Evolutionary conservation across 1,140 invertebrate species (phyloP), one percentile per base, ranked within the genome.

Genomic region (Aphelinus atriplicis): DNA sequence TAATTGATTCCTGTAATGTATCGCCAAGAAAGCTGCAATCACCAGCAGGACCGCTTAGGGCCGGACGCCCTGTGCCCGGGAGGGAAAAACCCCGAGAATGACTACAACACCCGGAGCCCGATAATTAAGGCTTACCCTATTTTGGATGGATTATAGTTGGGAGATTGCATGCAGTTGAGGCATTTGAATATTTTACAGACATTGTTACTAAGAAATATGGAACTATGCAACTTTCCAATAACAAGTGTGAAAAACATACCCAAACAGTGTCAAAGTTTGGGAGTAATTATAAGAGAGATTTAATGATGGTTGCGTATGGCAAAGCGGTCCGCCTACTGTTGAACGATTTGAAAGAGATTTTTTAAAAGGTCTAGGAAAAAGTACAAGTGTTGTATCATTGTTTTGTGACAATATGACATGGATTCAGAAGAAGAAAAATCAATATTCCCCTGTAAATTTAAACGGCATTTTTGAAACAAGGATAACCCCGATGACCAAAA

Each of bases 201-300:
- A 43, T 26, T 57, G 50, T 2, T 42, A 1, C 58, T 3, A 53
- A 57, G 57, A 3, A 9, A 60, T n/a, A 53, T 57, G 26, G 10
- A 68, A 56, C 65, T 73, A 6, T 53, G 43, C n/a, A 58, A 53
- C 48, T 9, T 6, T 53, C 4, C 9, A 4, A 42, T 46, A n/a
- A 64, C 10, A 46, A 9, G 46, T 7, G 46, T 57, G 70, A 76
- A n/a, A 76, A 51, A 69, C 75, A 70, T 7, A 69, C 4, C 4
- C 73, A 71, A 71, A 46, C 0, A 7, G 50, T 58, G 3, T 69
- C 73, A 9, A 68, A 69, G 58, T 9, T 77, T 51, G 68, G 75
- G 73, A 69, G 64, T 53, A 77, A 77, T 69, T 73, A 73, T 47
- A 77, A 77, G 60, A 64, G 67, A 51, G 75, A 77, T 69, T 48